Evolutionary conservation across 1,140 invertebrate species (phyloP).

Genomic region (Lucilia sericata): DNA sequence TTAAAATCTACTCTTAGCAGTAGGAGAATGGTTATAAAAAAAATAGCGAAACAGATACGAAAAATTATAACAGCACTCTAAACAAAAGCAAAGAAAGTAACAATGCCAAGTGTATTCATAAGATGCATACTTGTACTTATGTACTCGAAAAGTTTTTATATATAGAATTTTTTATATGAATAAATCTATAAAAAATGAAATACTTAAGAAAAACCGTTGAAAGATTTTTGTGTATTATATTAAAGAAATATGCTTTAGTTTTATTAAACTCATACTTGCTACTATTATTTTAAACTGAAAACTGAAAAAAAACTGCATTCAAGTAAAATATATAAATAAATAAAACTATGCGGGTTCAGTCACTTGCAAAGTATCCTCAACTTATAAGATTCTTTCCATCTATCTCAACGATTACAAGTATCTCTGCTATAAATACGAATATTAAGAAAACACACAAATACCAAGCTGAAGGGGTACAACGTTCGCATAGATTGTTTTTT

Average conservation of each 20-base stretch:
- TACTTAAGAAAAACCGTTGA: constrained; percentile 6
- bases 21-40: background rate
- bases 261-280: background rate
- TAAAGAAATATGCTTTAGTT: constrained; percentile 3
- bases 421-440: background rate
- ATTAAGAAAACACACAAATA: background rate
- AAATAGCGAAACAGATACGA: background rate
- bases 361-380: constrained; percentile 17
- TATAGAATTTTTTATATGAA: background rate
- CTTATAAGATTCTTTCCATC: constrained; percentile 15
- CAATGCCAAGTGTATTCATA: constrained; percentile 19
- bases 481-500: background rate
- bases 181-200: background rate
- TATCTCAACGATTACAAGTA: background rate
- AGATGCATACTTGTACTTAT: background rate
- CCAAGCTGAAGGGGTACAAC: background rate
- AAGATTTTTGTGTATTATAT: background rate
- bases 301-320: background rate
- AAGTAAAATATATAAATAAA: background rate
- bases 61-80: constrained; percentile 19
- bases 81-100: constrained; percentile 10
- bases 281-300: background rate
- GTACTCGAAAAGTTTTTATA: too few relatives aligned
- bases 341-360: constrained; percentile 28
- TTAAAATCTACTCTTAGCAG: background rate